A percentile compares a stretch with the other conserved stretches of the same genome.
phyloP scores from a whole-genome alignment of 2,113 vertebrate species.

The Takifugu flavidus region DNA sequence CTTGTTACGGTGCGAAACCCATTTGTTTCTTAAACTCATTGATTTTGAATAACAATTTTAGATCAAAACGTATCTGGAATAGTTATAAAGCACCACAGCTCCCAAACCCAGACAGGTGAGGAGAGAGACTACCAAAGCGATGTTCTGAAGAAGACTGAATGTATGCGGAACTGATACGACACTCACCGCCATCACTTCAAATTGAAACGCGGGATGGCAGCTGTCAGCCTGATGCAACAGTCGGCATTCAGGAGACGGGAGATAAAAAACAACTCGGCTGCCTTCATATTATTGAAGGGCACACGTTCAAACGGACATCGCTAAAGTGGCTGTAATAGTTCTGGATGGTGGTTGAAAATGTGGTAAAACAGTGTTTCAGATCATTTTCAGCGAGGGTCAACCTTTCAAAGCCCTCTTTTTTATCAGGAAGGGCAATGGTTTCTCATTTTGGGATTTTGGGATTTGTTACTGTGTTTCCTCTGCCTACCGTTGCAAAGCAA shows the following conservation, averaged over 20 bases:
- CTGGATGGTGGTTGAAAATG: no score
- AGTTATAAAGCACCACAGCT: no score
- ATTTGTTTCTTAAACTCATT: constrained; percentile 11
- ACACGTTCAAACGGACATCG: neutral
- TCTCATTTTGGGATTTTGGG: neutral
- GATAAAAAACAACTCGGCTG: constrained; percentile 7
- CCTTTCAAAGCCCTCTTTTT: no score
- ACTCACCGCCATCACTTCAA: constrained; percentile 35
- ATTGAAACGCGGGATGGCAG: constrained; percentile 43
- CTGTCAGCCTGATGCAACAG: constrained; percentile 60
- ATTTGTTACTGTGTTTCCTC: constrained; percentile 1
- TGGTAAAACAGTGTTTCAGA: no score
- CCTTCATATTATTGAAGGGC: constrained; percentile 33
- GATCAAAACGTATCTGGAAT: neutral
- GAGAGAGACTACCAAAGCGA: constrained; percentile 1
- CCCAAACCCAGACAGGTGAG: constrained; percentile 4
- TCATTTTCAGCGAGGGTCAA: no score
- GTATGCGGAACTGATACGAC: constrained; percentile 31
- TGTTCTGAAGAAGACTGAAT: constrained; percentile 16
- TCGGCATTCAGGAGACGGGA: constrained; percentile 30
- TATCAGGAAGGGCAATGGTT: neutral
- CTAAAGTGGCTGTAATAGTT: no score
- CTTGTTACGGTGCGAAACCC: neutral
- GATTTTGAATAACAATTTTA: constrained; percentile 14
- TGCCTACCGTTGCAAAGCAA: constrained; percentile 1